Evolutionary conservation across 2,888 invertebrate species (phyloP).

Genomic region (Tiliacea citrago): DNA sequence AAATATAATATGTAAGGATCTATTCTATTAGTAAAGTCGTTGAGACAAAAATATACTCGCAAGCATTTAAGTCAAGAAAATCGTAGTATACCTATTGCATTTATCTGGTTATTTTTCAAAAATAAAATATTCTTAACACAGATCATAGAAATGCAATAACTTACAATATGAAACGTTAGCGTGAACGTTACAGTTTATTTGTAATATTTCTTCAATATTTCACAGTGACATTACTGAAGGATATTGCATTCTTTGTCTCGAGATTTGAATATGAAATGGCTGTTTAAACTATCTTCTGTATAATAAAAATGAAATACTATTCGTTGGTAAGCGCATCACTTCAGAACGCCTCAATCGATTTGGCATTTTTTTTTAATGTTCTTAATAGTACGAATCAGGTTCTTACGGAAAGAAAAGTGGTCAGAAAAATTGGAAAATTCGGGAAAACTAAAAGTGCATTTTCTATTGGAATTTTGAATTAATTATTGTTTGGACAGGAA

Average conservation of each 20-base stretch:
- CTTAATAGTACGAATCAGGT: too few species aligned
- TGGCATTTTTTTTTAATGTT: too few species aligned
- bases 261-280: constrained; percentile 27
- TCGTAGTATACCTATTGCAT: background rate
- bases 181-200: constrained; percentile 35
- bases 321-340: too few species aligned
- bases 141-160: constrained; percentile 41
- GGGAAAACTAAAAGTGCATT: too few species aligned
- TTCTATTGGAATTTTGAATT: too few species aligned
- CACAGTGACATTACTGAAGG: constrained; percentile 22
- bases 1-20: too few species aligned
- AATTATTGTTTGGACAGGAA: too few species aligned
- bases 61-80: background rate
- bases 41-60: background rate
- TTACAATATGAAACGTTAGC: constrained; percentile 30
- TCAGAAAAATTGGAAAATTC: too few species aligned
- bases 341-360: too few species aligned
- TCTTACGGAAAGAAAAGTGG: too few species aligned
- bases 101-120: background rate
- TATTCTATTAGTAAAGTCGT: too few species aligned
- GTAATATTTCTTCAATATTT: constrained; percentile 54
- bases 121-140: background rate
- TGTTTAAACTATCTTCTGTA: background rate
- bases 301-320: too few species aligned
- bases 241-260: constrained; percentile 39